A percentile compares a stretch with the other conserved stretches of the same genome.
phyloP scores from a whole-genome alignment of 2,113 vertebrate genomes.

The Pipra filicauda region DNA sequence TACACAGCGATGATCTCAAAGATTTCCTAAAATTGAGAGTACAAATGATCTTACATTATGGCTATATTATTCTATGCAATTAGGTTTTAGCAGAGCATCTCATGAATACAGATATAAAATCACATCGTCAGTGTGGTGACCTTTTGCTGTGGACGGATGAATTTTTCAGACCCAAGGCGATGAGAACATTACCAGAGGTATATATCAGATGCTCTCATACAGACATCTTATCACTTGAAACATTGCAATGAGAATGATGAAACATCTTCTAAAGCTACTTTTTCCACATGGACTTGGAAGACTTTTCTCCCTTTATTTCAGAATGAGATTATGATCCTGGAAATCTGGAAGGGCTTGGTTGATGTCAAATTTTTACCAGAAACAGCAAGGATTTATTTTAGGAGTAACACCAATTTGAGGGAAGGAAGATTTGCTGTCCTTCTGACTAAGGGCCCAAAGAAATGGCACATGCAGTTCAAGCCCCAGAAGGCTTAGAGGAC shows the following conservation, averaged over 20 bases:
- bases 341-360: not conserved
- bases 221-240: not conserved
- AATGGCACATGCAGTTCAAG: not conserved
- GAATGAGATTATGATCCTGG: not conserved
- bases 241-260: not conserved
- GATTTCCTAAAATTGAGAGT: not conserved
- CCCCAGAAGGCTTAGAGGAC: not conserved
- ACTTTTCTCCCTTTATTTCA: not conserved
- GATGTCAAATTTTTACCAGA: not conserved
- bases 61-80: not conserved
- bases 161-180: not conserved
- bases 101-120: not conserved
- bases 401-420: not conserved
- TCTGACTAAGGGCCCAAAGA: not conserved
- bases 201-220: not conserved
- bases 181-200: not conserved
- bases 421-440: not conserved
- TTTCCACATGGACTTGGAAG: not conserved
- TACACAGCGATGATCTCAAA: not conserved
- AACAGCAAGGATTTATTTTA: not conserved
- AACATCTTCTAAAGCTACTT: not conserved
- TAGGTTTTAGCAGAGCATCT: not conserved
- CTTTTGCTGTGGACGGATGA: not conserved
- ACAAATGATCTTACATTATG: not conserved
- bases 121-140: accelerated